Base-by-base conservation (phyloP, 2,113 vertebrate species). In the Geothlypis trichas region DNA sequence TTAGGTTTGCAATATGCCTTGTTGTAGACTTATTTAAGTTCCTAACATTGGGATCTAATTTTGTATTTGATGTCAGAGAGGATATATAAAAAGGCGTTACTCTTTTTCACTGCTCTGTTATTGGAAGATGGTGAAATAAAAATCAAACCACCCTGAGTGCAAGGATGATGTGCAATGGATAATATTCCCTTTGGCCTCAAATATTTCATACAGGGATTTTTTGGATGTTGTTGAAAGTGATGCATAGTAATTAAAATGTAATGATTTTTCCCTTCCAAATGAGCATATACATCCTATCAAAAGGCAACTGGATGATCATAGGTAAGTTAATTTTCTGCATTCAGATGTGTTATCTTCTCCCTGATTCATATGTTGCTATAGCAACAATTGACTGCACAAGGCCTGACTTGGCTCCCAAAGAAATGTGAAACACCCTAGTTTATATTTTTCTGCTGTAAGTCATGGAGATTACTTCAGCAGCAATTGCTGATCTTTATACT, bases 371-470 rank as follows among this genome's bases (percentile, higher is more conserved):
- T 0, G 78, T 98, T 98, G 93, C 95, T 92, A 96, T 97, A 89
- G 97, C 92, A 98, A 98, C 95, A 7, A 39, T 42, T 97, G 95
- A 97, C 95, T 95, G 97, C 89, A 87, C 73, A 54, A 84, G 89
- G 95, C 76, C 95, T 97, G 88, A 95, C 80, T 97, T 91, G 95
- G 93, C 91, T 97, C 76, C 83, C 39, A 79, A n/a, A 87, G 79
- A 96, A 95, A 89, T 67, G 91, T 71, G 61, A 96, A 96, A 72
- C 42, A 24, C 69, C 61, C 55, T 75, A 44, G 86, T 94, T 95
- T 88, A 57, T 95, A 52, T 96, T 84, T 97, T 96, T 93, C 75
- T 92, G 31, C 27, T 96, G 11, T 71, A 94, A 95, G 49, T 80
- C 41, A 68, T 30, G 15, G 35, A 78, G 31, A 31, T 74, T 26